Evolutionary conservation across 2,888 invertebrate genomes (phyloP), one percentile per base, ranked within the genome.

Genomic region (Clepsis dumicolana): DNA sequence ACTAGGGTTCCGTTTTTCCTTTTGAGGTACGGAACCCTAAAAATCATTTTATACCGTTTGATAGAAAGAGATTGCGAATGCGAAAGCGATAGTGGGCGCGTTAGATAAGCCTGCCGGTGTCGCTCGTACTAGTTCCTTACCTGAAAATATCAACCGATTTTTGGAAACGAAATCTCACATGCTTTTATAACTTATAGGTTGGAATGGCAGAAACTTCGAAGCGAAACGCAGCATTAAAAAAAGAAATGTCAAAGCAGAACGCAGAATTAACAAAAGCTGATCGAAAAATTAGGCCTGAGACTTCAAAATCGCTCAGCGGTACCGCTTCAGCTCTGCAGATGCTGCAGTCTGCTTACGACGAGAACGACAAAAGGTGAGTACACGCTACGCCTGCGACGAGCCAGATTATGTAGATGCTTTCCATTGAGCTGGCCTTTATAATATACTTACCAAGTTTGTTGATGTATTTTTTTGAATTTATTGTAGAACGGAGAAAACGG

Each of bases 321-420:
- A 79, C 92, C 57, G 86, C 91, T n/a, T 86, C 90, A 53, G 93
- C 93, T 2, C 71, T 94, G 74, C 93, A 93, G 74, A 83, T 93
- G 87, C 72, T 94, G 71, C 94, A 93, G 79, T 87, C 89, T 0
- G 92, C 92, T 0, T 92, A 93, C 68, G 91, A 93, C 67, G 93
- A 93, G 71, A 86, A 89, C 65, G 88, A 89, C 64, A 88, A 85
- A 32, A 74, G 71, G 74, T 73, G 48, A 72, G 71, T 35, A 10
- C 25, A 7, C 12, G 21, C 12, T 12, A n/a, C 21, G 18, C 18
- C 18, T 12, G 41, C n/a, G 24, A 24, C 1, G 18, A 4, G 38
- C 7, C 38, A 1, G 24, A 16, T 3, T 12, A 2, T 27, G 18
- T 8, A 16, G 44, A 18, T 1, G 44, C 7, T 5, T 8, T 18